Evolutionary conservation across 2,888 invertebrate genomes (phyloP), one percentile per base, ranked within the genome.

Genomic region (Lymantria dispar): DNA sequence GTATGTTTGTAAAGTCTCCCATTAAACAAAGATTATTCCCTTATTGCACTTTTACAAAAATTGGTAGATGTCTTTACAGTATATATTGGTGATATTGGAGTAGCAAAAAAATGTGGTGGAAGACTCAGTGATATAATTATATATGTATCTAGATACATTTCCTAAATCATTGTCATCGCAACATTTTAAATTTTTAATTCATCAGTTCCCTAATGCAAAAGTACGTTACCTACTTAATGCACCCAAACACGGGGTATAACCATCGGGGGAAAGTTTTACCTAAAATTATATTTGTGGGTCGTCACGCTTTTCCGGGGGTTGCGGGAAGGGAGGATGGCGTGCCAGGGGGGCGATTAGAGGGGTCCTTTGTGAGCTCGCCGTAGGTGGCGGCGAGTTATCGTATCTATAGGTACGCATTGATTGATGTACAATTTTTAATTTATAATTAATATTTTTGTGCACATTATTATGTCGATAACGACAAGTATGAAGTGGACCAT

Each of bases 251-350:
- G 71, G 76, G 78, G 80, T 78, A 80, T 78, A 84, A 76, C 76
- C 72, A 78, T 74, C 74, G 79, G 81, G 87, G 84, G 85, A 88
- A 88, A 87, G 84, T 88, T 88, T 87, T 83, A 85, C 87, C 85
- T 86, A 88, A 90, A 82, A 91, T 91, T 88, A 90, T 91, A 91
- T 91, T 91, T 91, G 90, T 89, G 89, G 91, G 90, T 88, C 91
- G 91, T 91, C 91, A 91, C 89, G 91, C 87, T 88, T 86, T 87
- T 83, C 85, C 84, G 78, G 82, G 80, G 63, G 65, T 43, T 64
- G 58, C 60, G 58, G 65, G 65, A 53, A 62, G 60, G 60, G 68
- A 56, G 67, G 56, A 64, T 64, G 67, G 62, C 44, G 72, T 52
- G 63, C 29, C 53, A 54, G 74, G 80, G 78, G 80, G 84, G 78